Evolutionary conservation across 2,113 vertebrate species (phyloP).

Genomic region (cat (Felis catus)): DNA sequence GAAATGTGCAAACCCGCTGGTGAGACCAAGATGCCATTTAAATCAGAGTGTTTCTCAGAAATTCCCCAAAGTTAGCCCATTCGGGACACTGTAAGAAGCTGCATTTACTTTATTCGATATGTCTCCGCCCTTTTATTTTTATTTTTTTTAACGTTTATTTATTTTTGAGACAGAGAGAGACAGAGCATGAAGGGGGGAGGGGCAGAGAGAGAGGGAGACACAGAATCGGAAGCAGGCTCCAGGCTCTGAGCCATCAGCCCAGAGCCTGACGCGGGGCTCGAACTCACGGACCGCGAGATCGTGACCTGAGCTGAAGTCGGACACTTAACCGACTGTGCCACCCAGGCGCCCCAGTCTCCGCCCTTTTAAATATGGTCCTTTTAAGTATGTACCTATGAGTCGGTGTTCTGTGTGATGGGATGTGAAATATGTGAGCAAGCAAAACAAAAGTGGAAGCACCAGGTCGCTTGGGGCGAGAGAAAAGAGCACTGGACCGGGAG

Average conservation of each 20-base stretch:
- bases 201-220: no score
- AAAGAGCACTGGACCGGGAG: background rate
- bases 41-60: background rate
- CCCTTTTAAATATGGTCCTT: constrained; percentile 13
- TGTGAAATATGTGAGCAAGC: background rate
- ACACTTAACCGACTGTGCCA: no score
- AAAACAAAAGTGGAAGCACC: background rate
- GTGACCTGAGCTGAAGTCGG: no score
- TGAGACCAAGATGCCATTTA: background rate
- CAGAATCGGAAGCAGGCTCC: no score
- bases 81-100: background rate
- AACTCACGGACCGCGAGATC: no score
- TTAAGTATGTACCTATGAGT: background rate
- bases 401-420: background rate
- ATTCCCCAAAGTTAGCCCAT: background rate
- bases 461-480: background rate
- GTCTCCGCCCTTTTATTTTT: constrained; percentile 6
- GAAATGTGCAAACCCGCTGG: background rate
- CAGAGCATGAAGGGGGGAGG: no score
- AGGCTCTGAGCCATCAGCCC: no score
- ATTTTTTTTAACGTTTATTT: no score
- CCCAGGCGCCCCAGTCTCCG: background rate
- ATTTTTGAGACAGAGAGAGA: no score
- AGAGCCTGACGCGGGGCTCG: no score
- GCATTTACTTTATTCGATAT: background rate